Conservation (phyloP, 2,113 vertebrate species). For the Ictidomys tridecemlineatus region DNA sequence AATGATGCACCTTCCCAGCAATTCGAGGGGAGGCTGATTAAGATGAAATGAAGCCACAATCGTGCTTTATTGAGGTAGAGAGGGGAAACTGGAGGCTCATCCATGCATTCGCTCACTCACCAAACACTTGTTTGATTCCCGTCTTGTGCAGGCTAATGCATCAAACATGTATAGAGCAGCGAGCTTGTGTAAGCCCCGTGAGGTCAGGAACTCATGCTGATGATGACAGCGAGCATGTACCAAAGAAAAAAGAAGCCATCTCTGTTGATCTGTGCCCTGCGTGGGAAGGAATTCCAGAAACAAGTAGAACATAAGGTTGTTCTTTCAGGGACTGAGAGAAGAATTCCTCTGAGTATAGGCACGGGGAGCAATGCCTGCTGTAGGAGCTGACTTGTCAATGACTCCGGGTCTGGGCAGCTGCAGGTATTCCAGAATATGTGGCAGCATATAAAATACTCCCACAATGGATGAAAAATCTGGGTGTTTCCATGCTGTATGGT, state of each 20-base stretch:
- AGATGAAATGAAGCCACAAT: neutral
- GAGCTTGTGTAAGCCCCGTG: fast-evolving
- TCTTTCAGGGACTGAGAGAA: neutral
- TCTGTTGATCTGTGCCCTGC: neutral
- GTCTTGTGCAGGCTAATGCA: fast-evolving
- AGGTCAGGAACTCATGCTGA: neutral
- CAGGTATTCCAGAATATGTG: neutral
- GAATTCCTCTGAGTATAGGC: neutral
- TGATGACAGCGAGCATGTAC: neutral
- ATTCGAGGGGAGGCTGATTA: neutral
- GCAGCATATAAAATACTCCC: neutral
- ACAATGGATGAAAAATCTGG: no score
- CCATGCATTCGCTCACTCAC: neutral
- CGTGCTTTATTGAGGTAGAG: neutral
- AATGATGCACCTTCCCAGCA: neutral
- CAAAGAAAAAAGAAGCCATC: neutral
- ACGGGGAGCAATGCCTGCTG: neutral
- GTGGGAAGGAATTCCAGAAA: neutral
- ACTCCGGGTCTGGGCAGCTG: neutral
- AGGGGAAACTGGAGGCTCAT: neutral
- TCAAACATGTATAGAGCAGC: neutral
- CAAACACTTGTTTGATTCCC: neutral
- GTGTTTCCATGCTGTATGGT: neutral
- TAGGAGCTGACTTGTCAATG: neutral
- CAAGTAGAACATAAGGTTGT: no score